Evolutionary conservation across 2,888 invertebrate genomes (phyloP).

Genomic region (Amphipoea oculea): DNA sequence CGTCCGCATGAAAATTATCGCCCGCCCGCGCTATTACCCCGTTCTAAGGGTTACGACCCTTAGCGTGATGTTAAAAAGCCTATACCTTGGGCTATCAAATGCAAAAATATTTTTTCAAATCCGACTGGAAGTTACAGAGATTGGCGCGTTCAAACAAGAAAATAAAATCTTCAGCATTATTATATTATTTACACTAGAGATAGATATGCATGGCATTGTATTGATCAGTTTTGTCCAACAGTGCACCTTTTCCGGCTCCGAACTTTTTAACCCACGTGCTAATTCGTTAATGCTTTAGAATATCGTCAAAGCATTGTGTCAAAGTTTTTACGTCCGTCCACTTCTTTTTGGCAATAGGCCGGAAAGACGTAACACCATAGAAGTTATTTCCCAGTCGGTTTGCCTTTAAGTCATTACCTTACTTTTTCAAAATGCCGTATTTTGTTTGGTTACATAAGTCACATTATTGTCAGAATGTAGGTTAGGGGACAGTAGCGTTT

Average conservation of each 20-base stretch:
- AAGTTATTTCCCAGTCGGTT: slow-evolving; percentile 45
- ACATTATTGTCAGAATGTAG: slow-evolving; percentile 62
- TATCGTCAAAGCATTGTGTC: not conserved
- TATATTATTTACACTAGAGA: too few species aligned
- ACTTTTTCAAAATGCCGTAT: slow-evolving; percentile 58
- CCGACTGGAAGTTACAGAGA: too few species aligned
- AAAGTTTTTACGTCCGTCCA: not conserved
- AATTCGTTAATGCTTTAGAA: not conserved
- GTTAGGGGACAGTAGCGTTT: slow-evolving; percentile 54
- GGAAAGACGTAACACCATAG: slow-evolving; percentile 51
- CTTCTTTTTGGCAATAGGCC: slow-evolving; percentile 50
- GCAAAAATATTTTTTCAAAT: too few species aligned
- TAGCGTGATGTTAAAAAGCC: too few species aligned
- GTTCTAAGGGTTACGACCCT: not conserved
- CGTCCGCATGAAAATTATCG: too few species aligned
- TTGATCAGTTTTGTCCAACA: not conserved
- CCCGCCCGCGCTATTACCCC: not conserved
- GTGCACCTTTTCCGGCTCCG: not conserved
- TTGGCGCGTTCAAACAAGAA: too few species aligned
- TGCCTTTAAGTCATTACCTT: slow-evolving; percentile 59
- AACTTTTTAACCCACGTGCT: not conserved
- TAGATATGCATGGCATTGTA: not conserved
- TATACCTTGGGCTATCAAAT: too few species aligned
- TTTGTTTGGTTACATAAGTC: slow-evolving; percentile 62
- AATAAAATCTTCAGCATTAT: too few species aligned